Evolutionary conservation across 2,888 invertebrate genomes (phyloP), one percentile per base, ranked within the genome.

Genomic region (Stegana nigrithorax): DNA sequence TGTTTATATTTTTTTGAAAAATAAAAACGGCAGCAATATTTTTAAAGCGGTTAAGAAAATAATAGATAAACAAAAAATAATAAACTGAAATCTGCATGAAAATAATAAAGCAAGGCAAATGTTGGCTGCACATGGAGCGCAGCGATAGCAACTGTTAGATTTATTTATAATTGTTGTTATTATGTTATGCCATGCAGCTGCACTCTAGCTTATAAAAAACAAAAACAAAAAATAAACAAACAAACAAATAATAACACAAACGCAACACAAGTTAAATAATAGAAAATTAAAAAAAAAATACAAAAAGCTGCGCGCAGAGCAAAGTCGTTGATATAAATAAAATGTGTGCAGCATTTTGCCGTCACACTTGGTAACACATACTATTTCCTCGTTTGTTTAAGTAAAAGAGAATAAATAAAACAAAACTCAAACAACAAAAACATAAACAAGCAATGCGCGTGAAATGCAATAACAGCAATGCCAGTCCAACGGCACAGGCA

Each of bases 331-430:
- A 64, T 63, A 67, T 26, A 50, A 50, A 50, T 12, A 50, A 39
- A 39, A 8, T 39, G 39, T n/a, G n/a, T 39, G 39, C 47, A 50
- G 23, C 50, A 23, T 23, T 50, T 66, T 44, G 47, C 36, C 78
- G 79, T 80, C 78, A 81, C 79, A 81, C 75, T 73, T 72, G 80
- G 71, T 66, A 68, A 67, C 73, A 67, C 70, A 73, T 72, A 71
- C 73, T 72, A 81, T 80, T 80, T 80, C 81, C 79, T 80, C 64
- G 72, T 80, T 76, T 66, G 55, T 44, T 50, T 51, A 17, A 45
- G 10, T 5, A 45, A 45, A 45, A 45, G n/a, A n/a, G 21, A 17
- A 19, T 21, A 23, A 45, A 21, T 21, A 14, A 39, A 39, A 2
- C 39, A 14, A 39, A 39, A 2, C 39, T 1, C 14, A 39, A 10